Evolutionary conservation across 64 coral and sea anemone genomes (phyloP), one percentile per base, ranked within the genome.

Genomic region (Hydrozoanthus tunicans): DNA sequence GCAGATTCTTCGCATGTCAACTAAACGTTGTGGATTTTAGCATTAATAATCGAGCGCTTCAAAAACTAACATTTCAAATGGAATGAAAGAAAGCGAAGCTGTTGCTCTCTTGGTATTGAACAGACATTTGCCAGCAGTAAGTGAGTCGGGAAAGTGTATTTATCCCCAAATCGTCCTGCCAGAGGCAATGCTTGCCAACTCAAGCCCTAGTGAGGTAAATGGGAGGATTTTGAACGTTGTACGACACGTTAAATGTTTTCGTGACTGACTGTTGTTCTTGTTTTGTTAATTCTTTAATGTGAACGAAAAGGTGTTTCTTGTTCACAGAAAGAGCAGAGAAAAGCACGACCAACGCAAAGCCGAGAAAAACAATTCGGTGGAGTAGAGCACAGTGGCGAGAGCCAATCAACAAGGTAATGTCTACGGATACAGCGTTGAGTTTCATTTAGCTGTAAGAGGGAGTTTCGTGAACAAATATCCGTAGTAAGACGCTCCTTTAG

Each of bases 221-320:
- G 13, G 25, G 23, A 55, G 27, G 27, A 11, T 81, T 81, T 81
- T 58, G 53, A 62, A 10, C 58, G n/a, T 20, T 77, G 53, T 77
- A 77, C 53, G 11, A 77, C 27, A 43, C 24, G 12, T 61, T 58
- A 27, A 43, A 55, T 59, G 15, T 59, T 81, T 81, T 81, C 79
- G 79, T 81, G 79, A 81, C 79, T 61, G 32, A 26, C 15, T 58
- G 32, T 43, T 43, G 32, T 43, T 43, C n/a, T 81, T 81, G 79
- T 58, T 81, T 81, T 58, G 61, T 81, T 81, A 81, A 81, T 81
- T 81, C 79, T 27, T 81, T 81, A 81, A 81, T 62, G 53, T 81
- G 56, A 81, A 10, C 58, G 56, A 81, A 1, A 81, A 81, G 79
- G 79, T 58, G 58, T 81, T 81, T 81, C 58, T 81, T 27, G 32